These are phyloP conservation scores for Drosophila neotestacea DNA, from an alignment of 2,888 invertebrate species.

Conservation along the genomic window DNA sequence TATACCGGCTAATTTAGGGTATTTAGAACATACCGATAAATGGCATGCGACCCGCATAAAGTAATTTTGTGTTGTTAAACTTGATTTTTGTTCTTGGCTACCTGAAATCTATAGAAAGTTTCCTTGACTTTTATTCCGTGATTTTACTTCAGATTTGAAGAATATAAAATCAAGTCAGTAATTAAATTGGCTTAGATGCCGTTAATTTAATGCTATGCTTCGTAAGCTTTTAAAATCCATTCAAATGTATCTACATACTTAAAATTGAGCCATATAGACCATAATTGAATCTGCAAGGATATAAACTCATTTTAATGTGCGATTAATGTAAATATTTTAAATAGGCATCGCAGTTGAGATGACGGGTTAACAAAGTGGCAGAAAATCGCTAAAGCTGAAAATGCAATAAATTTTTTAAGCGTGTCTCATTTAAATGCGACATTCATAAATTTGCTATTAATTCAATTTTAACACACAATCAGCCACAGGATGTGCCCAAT, in stretches of 20 bases:
- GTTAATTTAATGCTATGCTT: neutral
- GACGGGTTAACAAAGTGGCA: conserved; percentile 17
- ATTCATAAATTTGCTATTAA: conserved; percentile 53
- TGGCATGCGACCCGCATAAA: conserved; percentile 67
- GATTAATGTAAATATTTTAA: conserved; percentile 1
- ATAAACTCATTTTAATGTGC: conserved; percentile 4
- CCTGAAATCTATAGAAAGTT: conserved; percentile 38
- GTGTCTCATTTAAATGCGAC: conserved; percentile 37
- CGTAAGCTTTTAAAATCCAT: conserved; percentile 17
- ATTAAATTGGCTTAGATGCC: conserved; percentile 23
- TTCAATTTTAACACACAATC: conserved; percentile 41
- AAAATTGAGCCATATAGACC: neutral
- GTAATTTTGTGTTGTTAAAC: no score
- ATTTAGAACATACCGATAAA: no score
- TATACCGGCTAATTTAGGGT: conserved; percentile 8
- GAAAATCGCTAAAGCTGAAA: conserved; percentile 10
- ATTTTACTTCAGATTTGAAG: conserved; percentile 30
- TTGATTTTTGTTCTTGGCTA: no score
- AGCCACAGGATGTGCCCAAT: conserved; percentile 16
- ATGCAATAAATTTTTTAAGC: conserved; percentile 14
- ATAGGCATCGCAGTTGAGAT: conserved; percentile 3
- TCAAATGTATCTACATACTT: neutral
- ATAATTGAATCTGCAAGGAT: conserved; percentile 3
- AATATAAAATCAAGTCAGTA: conserved; percentile 40
- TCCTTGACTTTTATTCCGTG: conserved; percentile 8